phyloP scores from a whole-genome alignment of 2,113 vertebrate species.

The Neofelis nebulosa region DNA sequence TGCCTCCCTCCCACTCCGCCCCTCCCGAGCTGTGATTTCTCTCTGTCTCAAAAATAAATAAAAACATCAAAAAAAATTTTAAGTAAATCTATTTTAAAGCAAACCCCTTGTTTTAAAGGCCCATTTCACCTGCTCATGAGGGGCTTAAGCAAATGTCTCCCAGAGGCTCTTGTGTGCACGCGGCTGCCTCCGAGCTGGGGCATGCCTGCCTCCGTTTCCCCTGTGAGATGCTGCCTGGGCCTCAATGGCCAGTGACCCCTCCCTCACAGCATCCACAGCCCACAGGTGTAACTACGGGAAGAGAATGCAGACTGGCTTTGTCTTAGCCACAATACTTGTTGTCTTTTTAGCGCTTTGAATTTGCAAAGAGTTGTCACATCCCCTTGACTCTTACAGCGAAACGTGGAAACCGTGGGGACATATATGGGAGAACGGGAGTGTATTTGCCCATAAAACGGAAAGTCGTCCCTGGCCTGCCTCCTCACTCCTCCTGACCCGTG shows the following conservation, averaged over 20 bases:
- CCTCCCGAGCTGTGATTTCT: not conserved
- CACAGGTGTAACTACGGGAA: not conserved
- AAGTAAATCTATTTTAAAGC: not conserved
- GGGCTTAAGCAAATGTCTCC: not conserved
- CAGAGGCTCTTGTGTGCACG: no score
- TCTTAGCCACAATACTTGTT: not conserved
- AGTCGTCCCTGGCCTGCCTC: not conserved
- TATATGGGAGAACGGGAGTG: no score
- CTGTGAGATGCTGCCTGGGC: not conserved
- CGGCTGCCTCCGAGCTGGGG: no score
- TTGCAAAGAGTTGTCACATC: not conserved
- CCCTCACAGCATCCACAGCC: not conserved
- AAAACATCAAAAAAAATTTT: not conserved
- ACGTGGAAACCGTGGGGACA: not conserved
- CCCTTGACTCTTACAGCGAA: not conserved
- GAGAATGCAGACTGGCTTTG: not conserved
- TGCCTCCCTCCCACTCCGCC: not conserved
- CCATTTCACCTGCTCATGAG: not conserved
- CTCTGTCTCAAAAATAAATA: not conserved
- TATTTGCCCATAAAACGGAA: not conserved
- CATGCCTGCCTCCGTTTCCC: not conserved
- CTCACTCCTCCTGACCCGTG: not conserved
- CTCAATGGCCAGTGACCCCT: not conserved
- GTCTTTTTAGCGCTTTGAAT: not conserved
- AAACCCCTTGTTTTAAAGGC: not conserved